Evolutionary conservation across 2,888 invertebrate species (phyloP), one percentile per base, ranked within the genome.

Genomic region (Tenthredo distinguenda): DNA sequence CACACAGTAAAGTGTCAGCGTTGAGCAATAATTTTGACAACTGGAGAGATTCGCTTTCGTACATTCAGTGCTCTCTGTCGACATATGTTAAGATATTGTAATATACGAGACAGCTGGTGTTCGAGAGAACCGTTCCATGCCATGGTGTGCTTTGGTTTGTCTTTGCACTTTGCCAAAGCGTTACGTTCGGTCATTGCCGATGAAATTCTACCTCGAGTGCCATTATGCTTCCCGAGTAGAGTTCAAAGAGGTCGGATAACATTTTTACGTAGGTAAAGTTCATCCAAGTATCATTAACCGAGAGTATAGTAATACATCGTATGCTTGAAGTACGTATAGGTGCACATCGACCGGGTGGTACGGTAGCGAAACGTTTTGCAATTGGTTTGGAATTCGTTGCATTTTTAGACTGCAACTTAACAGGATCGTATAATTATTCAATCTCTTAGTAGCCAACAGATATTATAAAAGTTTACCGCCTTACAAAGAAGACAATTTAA

Each of bases 251-350:
- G 79, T 68, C 55, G 40, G 71, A 2, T 26, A 58, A 86, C 43
- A 72, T 77, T 72, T 79, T 50, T 34, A 74, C 40, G 71, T 71
- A 65, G 86, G 84, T 87, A 72, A 85, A 65, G 77, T 62, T 85
- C 84, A 18, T 65, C 82, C 76, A 72, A 55, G n/a, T 85, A 87
- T 79, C 84, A 81, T 87, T 88, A 86, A 88, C 86, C 82, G 86
- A 26, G 26, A n/a, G 15, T 15, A 4, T 26, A 40, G 34, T 31
- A 77, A 77, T 50, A n/a, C 40, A 71, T 37, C 18, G 7, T 34
- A 34, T 40, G 9, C 18, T 34, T n/a, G 18, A 12, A 18, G 18
- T 21, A 18, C 21, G 0, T 18, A 2, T 26, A 21, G 7, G 10
- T 62, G 62, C 26, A 62, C 26, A 12, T 62, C 12, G 34, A 18